phyloP scores from a whole-genome alignment of 2,113 vertebrate genomes.

The Urocolius indicus region DNA sequence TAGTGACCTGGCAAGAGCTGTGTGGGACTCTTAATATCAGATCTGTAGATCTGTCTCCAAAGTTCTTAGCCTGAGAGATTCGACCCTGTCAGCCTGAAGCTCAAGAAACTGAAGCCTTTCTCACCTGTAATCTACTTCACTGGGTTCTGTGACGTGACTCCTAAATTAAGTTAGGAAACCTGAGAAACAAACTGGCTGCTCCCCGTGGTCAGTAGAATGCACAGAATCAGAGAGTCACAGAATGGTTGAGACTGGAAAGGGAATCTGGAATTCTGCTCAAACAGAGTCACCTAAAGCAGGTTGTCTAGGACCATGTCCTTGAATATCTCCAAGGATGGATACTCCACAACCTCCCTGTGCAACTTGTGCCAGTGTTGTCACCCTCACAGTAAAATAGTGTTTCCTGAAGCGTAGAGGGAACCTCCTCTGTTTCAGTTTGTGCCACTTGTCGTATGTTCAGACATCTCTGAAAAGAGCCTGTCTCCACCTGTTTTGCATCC shows the following conservation, averaged over 20 bases:
- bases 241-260: background rate
- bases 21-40: background rate
- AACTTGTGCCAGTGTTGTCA: background rate
- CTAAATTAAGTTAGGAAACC: background rate
- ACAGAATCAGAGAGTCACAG: background rate
- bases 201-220: background rate
- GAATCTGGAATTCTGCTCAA: background rate
- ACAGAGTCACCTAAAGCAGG: background rate
- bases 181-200: background rate
- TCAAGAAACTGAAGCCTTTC: background rate
- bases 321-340: background rate
- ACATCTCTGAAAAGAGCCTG: background rate
- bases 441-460: background rate
- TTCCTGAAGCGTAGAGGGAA: background rate
- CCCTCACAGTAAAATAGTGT: background rate
- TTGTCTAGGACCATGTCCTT: background rate
- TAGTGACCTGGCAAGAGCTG: background rate
- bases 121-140: background rate
- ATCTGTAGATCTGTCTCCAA: background rate
- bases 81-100: background rate
- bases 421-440: background rate
- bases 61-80: background rate
- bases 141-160: background rate
- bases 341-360: background rate
- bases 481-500: background rate